Conservation (phyloP, 2,113 vertebrate genomes). For the Murina feae region DNA sequence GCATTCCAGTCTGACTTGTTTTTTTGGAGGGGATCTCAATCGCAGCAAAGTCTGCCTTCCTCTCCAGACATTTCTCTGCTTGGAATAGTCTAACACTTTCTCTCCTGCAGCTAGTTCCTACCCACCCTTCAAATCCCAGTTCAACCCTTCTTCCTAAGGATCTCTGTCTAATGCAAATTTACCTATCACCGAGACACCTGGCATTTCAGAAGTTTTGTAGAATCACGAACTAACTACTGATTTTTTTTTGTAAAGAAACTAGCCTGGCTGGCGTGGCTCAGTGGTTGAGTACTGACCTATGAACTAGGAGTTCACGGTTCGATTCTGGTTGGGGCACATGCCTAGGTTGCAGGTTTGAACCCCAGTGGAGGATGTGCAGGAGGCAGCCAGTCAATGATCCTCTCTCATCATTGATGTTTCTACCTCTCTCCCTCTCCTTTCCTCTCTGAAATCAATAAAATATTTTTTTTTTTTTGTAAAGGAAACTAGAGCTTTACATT, state of each 20-base stretch:
- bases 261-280: too few species aligned
- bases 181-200: neutral
- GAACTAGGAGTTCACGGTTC: too few species aligned
- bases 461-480: neutral
- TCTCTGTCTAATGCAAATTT: neutral
- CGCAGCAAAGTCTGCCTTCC: neutral
- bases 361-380: too few species aligned
- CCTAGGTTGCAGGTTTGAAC: too few species aligned
- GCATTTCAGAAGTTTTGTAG: neutral
- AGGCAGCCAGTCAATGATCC: too few species aligned
- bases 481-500: neutral
- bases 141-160: neutral
- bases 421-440: too few species aligned
- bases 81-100: neutral
- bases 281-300: too few species aligned
- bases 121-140: neutral
- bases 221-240: neutral
- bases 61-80: neutral
- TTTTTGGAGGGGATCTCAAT: neutral
- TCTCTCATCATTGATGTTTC: too few species aligned
- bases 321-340: too few species aligned
- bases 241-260: too few species aligned
- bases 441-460: too few species aligned
- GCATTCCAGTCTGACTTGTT: neutral
- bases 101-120: neutral